Evolutionary conservation across 2,888 invertebrate genomes (phyloP).

Genomic region (Ctenicera cuprea): DNA sequence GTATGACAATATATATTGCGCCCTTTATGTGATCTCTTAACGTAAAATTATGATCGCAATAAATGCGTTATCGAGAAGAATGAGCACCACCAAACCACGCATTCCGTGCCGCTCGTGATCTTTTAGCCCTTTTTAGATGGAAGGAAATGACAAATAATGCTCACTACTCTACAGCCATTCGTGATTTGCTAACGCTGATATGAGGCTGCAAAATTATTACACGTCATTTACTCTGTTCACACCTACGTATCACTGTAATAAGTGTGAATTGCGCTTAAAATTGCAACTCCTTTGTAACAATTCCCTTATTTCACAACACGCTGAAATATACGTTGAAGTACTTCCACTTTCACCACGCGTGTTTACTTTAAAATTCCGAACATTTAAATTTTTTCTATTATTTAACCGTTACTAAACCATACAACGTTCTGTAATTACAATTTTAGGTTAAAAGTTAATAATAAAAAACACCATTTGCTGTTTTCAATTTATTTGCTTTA

Average conservation of each 20-base stretch:
- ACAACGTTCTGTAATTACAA: too few relatives aligned
- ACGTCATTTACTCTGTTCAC: not conserved
- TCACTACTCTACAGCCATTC: slow-evolving; percentile 19
- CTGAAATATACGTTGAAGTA: too few relatives aligned
- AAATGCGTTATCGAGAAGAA: slow-evolving; percentile 42
- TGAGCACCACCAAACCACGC: slow-evolving; percentile 14
- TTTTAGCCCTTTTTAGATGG: slow-evolving; percentile 11
- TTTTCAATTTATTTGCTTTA: too few relatives aligned
- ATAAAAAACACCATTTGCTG: too few relatives aligned
- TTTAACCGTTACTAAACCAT: too few relatives aligned
- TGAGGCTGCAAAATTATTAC: slow-evolving; percentile 10
- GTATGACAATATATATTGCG: slow-evolving; percentile 41
- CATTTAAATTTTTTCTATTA: too few relatives aligned
- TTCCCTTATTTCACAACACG: too few relatives aligned
- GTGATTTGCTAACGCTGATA: slow-evolving; percentile 14
- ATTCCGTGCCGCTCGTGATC: slow-evolving; percentile 18
- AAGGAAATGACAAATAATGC: not conserved
- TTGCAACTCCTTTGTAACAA: not conserved
- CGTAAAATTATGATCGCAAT: slow-evolving; percentile 35
- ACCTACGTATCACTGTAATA: not conserved
- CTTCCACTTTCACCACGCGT: too few relatives aligned
- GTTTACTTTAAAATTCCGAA: too few relatives aligned
- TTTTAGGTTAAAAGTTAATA: too few relatives aligned
- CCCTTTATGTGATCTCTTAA: slow-evolving; percentile 42
- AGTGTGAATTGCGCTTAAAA: slow-evolving; percentile 1